phyloP scores from a whole-genome alignment of 2,888 invertebrate species.

The Autographa gamma region DNA sequence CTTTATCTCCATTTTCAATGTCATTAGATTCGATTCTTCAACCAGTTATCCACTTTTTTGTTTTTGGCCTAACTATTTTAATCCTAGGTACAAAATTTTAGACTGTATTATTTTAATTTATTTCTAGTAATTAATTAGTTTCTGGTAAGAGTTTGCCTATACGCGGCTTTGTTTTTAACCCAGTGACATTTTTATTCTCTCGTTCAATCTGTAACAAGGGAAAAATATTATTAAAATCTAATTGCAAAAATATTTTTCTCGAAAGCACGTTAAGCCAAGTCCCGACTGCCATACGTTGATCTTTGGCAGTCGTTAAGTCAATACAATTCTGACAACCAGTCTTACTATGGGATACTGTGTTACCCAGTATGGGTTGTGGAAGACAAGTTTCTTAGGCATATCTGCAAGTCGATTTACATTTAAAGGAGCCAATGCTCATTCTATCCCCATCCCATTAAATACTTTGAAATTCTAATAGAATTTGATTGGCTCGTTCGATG shows the following conservation, averaged over 20 bases:
- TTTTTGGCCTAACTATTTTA: background rate
- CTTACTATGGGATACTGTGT: no score
- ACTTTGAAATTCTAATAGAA: no score
- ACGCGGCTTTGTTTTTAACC: conserved; percentile 25
- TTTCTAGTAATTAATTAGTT: background rate
- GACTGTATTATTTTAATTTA: conserved; percentile 15
- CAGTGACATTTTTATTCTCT: conserved; percentile 49
- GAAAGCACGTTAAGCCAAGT: no score
- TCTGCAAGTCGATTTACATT: no score
- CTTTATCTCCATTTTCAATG: background rate
- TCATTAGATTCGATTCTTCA: background rate
- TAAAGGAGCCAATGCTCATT: no score
- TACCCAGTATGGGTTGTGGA: no score
- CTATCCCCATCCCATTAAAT: no score
- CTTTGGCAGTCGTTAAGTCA: no score
- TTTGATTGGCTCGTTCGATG: no score
- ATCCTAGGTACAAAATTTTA: conserved; percentile 32
- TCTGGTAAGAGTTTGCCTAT: conserved; percentile 3
- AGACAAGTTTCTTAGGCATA: no score
- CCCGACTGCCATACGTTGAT: no score
- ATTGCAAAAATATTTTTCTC: background rate
- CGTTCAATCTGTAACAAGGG: conserved; percentile 63
- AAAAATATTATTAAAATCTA: background rate
- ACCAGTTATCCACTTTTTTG: background rate
- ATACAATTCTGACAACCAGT: no score